Evolutionary conservation across 2,797 vertebrate genomes (phyloP).

Genomic region (Neoniphon sammara): DNA sequence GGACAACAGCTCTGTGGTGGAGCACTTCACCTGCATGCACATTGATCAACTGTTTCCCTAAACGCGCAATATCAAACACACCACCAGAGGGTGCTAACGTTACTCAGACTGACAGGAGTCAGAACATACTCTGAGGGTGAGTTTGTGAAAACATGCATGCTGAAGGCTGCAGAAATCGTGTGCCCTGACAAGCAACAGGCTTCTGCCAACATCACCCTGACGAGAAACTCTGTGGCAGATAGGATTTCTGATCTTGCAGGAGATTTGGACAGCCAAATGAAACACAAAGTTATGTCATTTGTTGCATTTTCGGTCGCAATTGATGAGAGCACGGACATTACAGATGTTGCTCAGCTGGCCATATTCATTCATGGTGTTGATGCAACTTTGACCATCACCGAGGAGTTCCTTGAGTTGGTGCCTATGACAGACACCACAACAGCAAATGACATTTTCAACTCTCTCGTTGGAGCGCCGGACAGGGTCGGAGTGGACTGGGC

Average conservation of each 20-base stretch:
- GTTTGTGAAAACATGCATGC: conserved; percentile 39
- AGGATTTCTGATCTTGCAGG: neutral
- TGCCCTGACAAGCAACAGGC: conserved; percentile 23
- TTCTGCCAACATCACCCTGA: conserved; percentile 25
- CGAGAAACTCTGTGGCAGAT: neutral
- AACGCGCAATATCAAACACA: no score
- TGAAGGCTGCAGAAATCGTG: conserved; percentile 34
- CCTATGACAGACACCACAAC: conserved; percentile 59
- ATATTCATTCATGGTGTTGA: conserved; percentile 32
- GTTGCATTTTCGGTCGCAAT: neutral
- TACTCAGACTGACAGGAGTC: no score
- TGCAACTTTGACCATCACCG: conserved; percentile 45
- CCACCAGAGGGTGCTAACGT: no score
- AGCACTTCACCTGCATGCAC: no score
- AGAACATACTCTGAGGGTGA: conserved; percentile 23
- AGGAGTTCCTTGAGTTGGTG: conserved; percentile 65
- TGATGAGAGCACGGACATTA: neutral
- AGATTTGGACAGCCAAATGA: conserved; percentile 4
- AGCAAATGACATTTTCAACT: conserved; percentile 42
- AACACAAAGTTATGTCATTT: neutral
- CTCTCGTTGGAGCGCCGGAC: conserved; percentile 1
- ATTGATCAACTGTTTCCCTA: no score
- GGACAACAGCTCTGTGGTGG: no score
- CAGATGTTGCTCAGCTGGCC: neutral
- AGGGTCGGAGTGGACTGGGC: conserved; percentile 15